Conservation (phyloP, 2,888 invertebrate species). For the Schizaphis graminum region DNA sequence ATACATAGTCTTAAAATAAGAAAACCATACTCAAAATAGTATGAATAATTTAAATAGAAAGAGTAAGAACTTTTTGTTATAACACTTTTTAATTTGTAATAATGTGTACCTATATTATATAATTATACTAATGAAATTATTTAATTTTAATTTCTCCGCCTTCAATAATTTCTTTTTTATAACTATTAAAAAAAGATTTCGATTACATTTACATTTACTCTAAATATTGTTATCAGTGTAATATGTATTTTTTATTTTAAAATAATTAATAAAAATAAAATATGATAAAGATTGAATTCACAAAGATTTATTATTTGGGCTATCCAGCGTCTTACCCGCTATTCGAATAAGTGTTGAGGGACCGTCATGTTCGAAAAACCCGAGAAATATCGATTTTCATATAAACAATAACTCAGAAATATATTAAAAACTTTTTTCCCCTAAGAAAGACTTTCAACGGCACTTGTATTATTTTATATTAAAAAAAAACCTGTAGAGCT, state of each 20-base stretch:
- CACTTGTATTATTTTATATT: slow-evolving; percentile 64
- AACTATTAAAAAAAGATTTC: neutral
- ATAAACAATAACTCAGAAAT: slow-evolving; percentile 65
- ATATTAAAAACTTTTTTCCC: slow-evolving; percentile 62
- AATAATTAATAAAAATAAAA: slow-evolving; percentile 15
- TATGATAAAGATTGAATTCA: neutral
- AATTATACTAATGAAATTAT: neutral
- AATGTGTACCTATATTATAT: neutral
- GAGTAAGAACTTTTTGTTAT: neutral
- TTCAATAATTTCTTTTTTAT: neutral
- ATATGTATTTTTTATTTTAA: neutral
- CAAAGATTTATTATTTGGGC: neutral
- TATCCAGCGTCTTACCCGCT: neutral
- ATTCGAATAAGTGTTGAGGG: slow-evolving; percentile 37
- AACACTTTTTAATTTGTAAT: neutral
- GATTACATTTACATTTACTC: neutral
- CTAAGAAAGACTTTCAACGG: slow-evolving; percentile 55
- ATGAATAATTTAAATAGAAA: neutral
- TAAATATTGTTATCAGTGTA: neutral
- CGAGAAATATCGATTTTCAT: slow-evolving; percentile 60
- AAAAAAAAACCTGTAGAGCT: slow-evolving; percentile 53
- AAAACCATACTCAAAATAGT: neutral
- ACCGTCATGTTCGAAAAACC: slow-evolving; percentile 41
- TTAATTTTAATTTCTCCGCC: neutral
- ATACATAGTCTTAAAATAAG: neutral